Base-by-base conservation (phyloP, 2,797 vertebrate species). In the Leptodactylus fallax region DNA sequence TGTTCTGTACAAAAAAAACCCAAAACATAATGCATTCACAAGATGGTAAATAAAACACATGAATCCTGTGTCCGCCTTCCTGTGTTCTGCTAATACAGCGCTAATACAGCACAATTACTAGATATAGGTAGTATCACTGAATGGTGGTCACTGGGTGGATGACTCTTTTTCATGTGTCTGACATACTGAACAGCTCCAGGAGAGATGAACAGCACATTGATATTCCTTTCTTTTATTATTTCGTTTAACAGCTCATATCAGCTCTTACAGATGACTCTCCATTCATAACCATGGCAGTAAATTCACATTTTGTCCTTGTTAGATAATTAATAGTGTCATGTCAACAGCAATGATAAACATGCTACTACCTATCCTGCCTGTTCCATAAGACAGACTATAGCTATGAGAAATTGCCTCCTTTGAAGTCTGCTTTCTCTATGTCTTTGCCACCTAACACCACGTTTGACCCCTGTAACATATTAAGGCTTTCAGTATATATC, bases 201-300 rank as follows among this genome's bases (percentile, higher is more conserved):
- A 77, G 82, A 21, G 89, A 90, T 90, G 79, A 86, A 87, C 71
- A 81, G 61, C 89, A 85, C 91, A 91, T 90, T 90, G 89, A 89
- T 90, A 89, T 91, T 92, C 91, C 88, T 83, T 90, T 92, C 69
- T 51, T 61, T 79, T 23, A 69, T 17, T 36, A n/a, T 92, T 91
- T 79, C 90, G 91, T 87, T 92, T 92, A 89, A 23, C 9, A 0
- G 47, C 91, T 71, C 65, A 85, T 90, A 89, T 90, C 91, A 89
- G 90, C 87, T 91, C 23, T n/a, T 23, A 88, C 79, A 87, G 88
- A 74, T 47, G 89, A 91, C 90, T 19, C 5, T 79, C 53, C 87
- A 90, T 93, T 92, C 21, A 23, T 81, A 91, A 90, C 87, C 88
- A 91, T 91, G 87, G 85, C 82, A 90, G 91, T 91, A 92, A 91